Conservation (phyloP, 1,140 invertebrate genomes). For the Branchinecta lindahli region DNA sequence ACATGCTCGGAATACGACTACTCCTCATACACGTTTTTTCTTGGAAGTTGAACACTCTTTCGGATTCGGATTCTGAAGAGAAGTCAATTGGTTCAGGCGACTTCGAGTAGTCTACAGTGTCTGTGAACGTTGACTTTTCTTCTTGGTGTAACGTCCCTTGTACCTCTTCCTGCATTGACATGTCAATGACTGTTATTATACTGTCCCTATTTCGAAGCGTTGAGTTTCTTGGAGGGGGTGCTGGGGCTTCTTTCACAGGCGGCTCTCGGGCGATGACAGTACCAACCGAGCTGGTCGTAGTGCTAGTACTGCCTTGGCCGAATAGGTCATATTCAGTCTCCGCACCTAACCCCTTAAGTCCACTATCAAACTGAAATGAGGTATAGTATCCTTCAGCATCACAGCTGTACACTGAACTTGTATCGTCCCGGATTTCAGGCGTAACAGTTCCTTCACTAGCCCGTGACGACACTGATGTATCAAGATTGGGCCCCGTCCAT, state of each 20-base stretch:
- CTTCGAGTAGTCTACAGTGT: conserved; percentile 47
- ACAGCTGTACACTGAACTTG: conserved; percentile 81
- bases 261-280: conserved; percentile 42
- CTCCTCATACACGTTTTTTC: conserved; percentile 66
- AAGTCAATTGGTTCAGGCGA: conserved; percentile 32
- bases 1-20: conserved; percentile 77
- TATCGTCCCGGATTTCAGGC: conserved; percentile 61
- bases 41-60: conserved; percentile 11
- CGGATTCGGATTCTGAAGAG: conserved; percentile 13
- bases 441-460: conserved; percentile 70
- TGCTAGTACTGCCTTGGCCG: conserved; percentile 70
- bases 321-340: conserved; percentile 79
- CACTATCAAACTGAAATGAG: conserved; percentile 89
- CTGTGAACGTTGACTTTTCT: conserved; percentile 38
- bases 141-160: not conserved
- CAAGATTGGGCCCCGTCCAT: conserved; percentile 18
- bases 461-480: conserved; percentile 37
- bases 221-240: conserved; percentile 21
- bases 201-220: conserved; percentile 23
- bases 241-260: conserved; percentile 22
- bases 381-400: conserved; percentile 96
- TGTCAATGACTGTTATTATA: conserved; percentile 26
- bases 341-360: conserved; percentile 43
- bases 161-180: conserved; percentile 19
- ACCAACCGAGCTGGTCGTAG: conserved; percentile 72